phyloP scores from a whole-genome alignment of 2,797 vertebrate genomes.

The Hemibagrus guttatus region DNA sequence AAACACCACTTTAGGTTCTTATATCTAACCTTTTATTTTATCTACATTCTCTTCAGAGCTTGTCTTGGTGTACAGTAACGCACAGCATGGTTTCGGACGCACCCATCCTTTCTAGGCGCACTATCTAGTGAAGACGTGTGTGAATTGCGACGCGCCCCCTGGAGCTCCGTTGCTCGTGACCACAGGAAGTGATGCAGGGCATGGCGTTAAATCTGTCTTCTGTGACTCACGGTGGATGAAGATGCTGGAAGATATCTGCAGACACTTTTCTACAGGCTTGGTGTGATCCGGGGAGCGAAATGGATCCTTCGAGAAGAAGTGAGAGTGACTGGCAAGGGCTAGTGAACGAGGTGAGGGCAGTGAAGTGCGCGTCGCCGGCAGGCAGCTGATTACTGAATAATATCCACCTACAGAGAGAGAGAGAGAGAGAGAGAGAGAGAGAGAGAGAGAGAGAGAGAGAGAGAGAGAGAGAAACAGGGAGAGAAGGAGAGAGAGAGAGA shows the following conservation, averaged over 20 bases:
- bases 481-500: too few relatives aligned
- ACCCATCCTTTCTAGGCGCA: not conserved
- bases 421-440: not conserved
- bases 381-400: not conserved
- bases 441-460: too few relatives aligned
- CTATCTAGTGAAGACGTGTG: not conserved
- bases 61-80: not conserved
- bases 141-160: not conserved
- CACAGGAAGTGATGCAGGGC: slow-evolving; percentile 46
- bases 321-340: slow-evolving; percentile 94
- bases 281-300: slow-evolving; percentile 51
- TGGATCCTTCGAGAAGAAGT: slow-evolving; percentile 79
- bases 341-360: slow-evolving; percentile 86
- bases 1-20: not conserved
- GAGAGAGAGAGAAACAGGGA: too few relatives aligned
- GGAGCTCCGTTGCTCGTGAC: not conserved
- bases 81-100: not conserved
- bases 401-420: not conserved
- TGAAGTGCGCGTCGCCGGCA: not conserved
- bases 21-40: not conserved
- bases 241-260: slow-evolving; percentile 3
- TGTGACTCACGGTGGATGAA: not conserved
- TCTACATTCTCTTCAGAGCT: not conserved
- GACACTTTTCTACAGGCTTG: not conserved
- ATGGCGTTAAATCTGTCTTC: slow-evolving; percentile 1